These are phyloP conservation scores for Athalia circularis DNA, from an alignment of 2,888 invertebrate species.

Conservation along the genomic window DNA sequence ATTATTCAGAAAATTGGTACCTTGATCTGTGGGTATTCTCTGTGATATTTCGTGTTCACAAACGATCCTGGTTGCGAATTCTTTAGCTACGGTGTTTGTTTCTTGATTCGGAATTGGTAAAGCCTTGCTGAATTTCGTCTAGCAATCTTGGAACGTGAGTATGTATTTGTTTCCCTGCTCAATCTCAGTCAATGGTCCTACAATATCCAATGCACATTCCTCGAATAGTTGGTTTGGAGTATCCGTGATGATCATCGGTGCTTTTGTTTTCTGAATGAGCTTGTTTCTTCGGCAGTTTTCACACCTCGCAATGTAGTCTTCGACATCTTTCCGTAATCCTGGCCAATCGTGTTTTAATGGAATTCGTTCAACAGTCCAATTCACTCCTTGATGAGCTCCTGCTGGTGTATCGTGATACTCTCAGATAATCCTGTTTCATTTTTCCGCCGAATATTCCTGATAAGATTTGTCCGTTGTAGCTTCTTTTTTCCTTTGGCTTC, in stretches of 20 bases:
- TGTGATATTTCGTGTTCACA: constrained; percentile 45
- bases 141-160: too few species aligned
- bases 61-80: constrained; percentile 25
- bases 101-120: constrained; percentile 35
- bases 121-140: background rate
- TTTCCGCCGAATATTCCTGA: background rate
- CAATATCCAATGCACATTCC: too few species aligned
- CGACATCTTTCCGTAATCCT: too few species aligned
- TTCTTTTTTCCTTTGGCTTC: background rate
- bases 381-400: background rate
- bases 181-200: too few species aligned
- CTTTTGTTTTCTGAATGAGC: too few species aligned
- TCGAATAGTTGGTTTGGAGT: too few species aligned
- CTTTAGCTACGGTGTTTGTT: constrained; percentile 43
- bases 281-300: too few species aligned
- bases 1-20: constrained; percentile 44
- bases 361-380: background rate
- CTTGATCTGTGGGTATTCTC: constrained; percentile 49
- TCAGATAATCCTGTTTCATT: background rate
- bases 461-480: background rate
- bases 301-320: too few species aligned
- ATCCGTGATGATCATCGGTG: too few species aligned
- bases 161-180: too few species aligned
- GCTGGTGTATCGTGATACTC: too few species aligned
- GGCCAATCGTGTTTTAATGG: background rate